phyloP scores from a whole-genome alignment of 2,888 invertebrate genomes.

The Drosophila histrio region DNA sequence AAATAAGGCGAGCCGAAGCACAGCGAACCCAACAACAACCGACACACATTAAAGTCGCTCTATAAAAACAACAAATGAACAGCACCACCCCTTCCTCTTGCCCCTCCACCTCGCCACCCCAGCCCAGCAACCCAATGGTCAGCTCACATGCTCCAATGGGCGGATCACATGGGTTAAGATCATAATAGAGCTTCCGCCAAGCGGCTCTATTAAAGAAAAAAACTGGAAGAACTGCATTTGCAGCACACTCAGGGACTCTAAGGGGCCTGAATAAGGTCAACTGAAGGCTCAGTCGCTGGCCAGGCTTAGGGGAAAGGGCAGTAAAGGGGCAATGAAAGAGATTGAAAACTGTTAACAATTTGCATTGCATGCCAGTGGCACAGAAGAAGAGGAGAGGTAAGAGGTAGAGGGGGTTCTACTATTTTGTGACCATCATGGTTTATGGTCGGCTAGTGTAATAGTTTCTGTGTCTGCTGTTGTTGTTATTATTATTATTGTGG shows the following conservation, averaged over 20 bases:
- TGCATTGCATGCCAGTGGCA: conserved; percentile 34
- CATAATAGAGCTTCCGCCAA: conserved; percentile 30
- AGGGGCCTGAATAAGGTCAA: conserved; percentile 53
- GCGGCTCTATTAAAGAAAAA: conserved; percentile 24
- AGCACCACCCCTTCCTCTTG: background rate
- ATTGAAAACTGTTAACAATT: conserved; percentile 57
- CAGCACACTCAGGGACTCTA: conserved; percentile 9
- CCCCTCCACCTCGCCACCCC: background rate
- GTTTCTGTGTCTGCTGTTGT: conserved; percentile 63
- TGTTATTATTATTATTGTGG: conserved; percentile 48
- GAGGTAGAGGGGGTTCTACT: conserved; percentile 11
- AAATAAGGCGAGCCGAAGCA: conserved; percentile 20
- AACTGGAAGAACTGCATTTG: conserved; percentile 24
- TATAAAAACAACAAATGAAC: conserved; percentile 42
- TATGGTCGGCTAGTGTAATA: conserved; percentile 72
- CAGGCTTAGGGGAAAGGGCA: conserved; percentile 21
- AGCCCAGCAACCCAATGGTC: conserved; percentile 1
- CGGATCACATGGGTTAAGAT: conserved; percentile 27
- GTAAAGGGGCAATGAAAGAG: conserved; percentile 37
- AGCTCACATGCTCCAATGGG: conserved; percentile 10
- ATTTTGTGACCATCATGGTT: conserved; percentile 71
- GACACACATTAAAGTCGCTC: conserved; percentile 56
- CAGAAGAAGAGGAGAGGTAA: background rate
- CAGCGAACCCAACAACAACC: conserved; percentile 16
- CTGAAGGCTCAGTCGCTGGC: conserved; percentile 25